Conservation (phyloP, 2,113 vertebrate genomes). For the Elaphurus davidianus region DNA sequence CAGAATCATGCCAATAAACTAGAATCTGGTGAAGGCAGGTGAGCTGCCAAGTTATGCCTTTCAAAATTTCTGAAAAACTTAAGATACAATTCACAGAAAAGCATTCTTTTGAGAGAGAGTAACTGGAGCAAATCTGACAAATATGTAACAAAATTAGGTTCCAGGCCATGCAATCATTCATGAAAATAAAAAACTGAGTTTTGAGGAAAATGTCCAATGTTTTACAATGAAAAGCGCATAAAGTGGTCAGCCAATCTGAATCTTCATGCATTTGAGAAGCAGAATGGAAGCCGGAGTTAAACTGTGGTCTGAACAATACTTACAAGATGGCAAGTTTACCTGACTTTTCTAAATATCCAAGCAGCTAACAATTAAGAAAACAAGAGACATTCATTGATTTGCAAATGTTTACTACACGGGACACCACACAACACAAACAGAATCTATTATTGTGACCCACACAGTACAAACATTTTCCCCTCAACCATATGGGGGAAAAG, state of each 20-base stretch:
- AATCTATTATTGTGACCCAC: constrained; percentile 56
- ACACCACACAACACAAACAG: constrained; percentile 74
- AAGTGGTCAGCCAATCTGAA: constrained; percentile 55
- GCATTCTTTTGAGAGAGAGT: constrained; percentile 66
- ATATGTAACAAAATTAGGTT: constrained; percentile 52
- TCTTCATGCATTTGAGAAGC: constrained; percentile 81
- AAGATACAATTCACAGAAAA: constrained; percentile 62
- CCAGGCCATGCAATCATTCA: constrained; percentile 80
- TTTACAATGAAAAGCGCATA: constrained; percentile 74
- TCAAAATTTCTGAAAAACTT: constrained; percentile 35
- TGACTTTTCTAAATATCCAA: constrained; percentile 86
- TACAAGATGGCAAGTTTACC: constrained; percentile 85
- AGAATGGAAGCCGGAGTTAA: constrained; percentile 75
- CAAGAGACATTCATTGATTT: constrained; percentile 84
- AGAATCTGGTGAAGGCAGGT: constrained; percentile 61
- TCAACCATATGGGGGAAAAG: background rate
- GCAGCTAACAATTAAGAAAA: constrained; percentile 88
- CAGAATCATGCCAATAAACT: constrained; percentile 51
- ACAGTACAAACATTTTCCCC: constrained; percentile 52
- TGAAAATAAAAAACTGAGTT: constrained; percentile 27
- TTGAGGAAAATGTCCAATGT: constrained; percentile 23
- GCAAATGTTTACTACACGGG: constrained; percentile 72
- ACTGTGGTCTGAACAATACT: constrained; percentile 80
- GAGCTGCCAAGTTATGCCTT: constrained; percentile 67
- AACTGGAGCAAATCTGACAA: constrained; percentile 68